Percentiles rank a stretch among this genome's conserved stretches.
Evolutionary conservation across 2,113 vertebrate species (phyloP).

Genomic region (Burhinus bistriatus): DNA sequence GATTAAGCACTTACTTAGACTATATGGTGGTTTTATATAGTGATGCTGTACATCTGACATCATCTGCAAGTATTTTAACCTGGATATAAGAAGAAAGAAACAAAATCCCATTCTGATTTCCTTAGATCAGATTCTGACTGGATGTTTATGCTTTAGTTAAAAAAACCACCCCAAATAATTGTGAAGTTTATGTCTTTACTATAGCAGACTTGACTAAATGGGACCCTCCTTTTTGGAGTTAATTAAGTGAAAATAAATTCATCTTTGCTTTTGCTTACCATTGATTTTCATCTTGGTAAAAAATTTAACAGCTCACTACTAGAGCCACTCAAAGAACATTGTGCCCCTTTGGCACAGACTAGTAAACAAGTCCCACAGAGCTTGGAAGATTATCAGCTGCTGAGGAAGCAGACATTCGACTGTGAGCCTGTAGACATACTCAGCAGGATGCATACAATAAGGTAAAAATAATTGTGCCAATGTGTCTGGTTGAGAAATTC

Average conservation of each 20-base stretch:
- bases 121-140: neutral
- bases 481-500: constrained; percentile 50
- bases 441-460: constrained; percentile 54
- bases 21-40: neutral
- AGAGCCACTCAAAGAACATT: neutral
- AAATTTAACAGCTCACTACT: neutral
- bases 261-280: neutral
- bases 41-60: neutral
- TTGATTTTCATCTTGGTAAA: constrained; percentile 26
- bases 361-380: constrained; percentile 34
- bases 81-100: neutral
- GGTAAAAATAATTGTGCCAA: constrained; percentile 59
- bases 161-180: neutral
- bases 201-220: neutral
- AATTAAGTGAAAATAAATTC: neutral
- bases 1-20: neutral
- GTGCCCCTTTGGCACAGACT: neutral
- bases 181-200: neutral
- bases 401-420: constrained; percentile 63
- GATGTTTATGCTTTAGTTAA: neutral
- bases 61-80: neutral
- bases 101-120: neutral
- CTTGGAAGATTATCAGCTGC: constrained; percentile 36
- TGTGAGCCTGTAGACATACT: constrained; percentile 51
- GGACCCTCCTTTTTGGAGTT: neutral